A percentile compares a stretch with the other conserved stretches of the same genome.
These are phyloP conservation scores for Gambusia holbrooki DNA, from an alignment of 2,113 vertebrate genomes.

Conservation along the genomic window DNA sequence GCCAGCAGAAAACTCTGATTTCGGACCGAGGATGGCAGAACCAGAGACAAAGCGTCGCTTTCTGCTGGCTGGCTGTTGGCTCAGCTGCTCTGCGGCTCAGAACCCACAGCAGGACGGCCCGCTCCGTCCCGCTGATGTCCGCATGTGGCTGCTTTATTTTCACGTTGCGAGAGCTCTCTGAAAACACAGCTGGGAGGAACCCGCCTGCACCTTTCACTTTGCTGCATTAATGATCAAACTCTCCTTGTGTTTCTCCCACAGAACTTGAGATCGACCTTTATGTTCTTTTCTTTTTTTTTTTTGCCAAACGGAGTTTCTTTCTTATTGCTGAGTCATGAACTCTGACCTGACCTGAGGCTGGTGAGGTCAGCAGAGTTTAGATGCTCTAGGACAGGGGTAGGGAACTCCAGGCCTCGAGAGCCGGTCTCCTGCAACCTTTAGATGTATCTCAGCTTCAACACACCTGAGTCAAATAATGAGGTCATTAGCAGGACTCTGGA, in stretches of 20 bases:
- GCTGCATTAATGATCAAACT: not conserved
- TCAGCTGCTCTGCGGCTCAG: conserved; percentile 26
- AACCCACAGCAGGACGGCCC: not conserved
- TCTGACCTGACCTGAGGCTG: too few species aligned
- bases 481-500: too few species aligned
- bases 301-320: too few species aligned
- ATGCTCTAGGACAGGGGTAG: too few species aligned
- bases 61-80: not conserved
- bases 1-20: not conserved
- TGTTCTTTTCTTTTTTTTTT: too few species aligned
- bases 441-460: too few species aligned
- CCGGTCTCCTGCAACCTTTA: too few species aligned
- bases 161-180: conserved; percentile 6
- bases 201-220: not conserved
- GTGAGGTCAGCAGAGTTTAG: too few species aligned
- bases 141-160: conserved; percentile 1
- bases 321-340: too few species aligned
- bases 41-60: not conserved
- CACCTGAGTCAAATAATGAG: too few species aligned
- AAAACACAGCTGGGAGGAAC: not conserved
- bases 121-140: conserved; percentile 8
- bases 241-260: not conserved
- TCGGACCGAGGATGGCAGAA: not conserved
- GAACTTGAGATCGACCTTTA: too few species aligned
- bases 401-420: too few species aligned